phyloP scores from a whole-genome alignment of 2,888 invertebrate genomes.

The Tenthredo livida region DNA sequence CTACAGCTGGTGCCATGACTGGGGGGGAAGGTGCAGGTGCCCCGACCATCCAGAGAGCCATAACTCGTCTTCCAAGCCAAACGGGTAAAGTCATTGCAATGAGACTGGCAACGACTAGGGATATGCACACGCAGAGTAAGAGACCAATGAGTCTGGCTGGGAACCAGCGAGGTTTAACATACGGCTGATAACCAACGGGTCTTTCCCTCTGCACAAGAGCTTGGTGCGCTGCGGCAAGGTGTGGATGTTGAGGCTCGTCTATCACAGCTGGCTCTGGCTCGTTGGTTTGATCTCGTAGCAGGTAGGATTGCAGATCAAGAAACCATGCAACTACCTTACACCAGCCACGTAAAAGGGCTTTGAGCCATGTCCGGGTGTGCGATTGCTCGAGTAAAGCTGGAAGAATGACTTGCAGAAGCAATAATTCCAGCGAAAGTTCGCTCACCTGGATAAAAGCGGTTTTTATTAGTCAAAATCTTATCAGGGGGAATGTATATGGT shows the following conservation, averaged over 20 bases:
- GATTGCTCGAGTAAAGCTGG: conserved; percentile 98
- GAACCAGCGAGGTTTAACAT: conserved; percentile 92
- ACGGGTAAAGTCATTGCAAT: conserved; percentile 94
- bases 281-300: conserved; percentile 86
- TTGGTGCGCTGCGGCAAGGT: conserved; percentile 91
- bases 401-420: conserved; percentile 95
- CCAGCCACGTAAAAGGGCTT: conserved; percentile 93
- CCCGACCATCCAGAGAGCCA: conserved; percentile 91
- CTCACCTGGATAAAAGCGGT: conserved; percentile 82
- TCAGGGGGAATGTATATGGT: neutral
- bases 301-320: conserved; percentile 92
- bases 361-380: conserved; percentile 96
- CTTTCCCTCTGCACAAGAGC: conserved; percentile 89
- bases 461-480: neutral
- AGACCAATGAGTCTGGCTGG: conserved; percentile 85
- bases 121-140: conserved; percentile 89
- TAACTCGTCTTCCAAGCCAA: conserved; percentile 92
- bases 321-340: conserved; percentile 91
- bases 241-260: conserved; percentile 74
- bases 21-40: conserved; percentile 76
- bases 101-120: conserved; percentile 91
- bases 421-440: conserved; percentile 95
- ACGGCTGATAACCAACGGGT: conserved; percentile 94
- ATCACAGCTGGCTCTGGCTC: conserved; percentile 71
- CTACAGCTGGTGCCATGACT: conserved; percentile 69